Conservation (phyloP, 2,888 invertebrate genomes). For the Macaria notata region DNA sequence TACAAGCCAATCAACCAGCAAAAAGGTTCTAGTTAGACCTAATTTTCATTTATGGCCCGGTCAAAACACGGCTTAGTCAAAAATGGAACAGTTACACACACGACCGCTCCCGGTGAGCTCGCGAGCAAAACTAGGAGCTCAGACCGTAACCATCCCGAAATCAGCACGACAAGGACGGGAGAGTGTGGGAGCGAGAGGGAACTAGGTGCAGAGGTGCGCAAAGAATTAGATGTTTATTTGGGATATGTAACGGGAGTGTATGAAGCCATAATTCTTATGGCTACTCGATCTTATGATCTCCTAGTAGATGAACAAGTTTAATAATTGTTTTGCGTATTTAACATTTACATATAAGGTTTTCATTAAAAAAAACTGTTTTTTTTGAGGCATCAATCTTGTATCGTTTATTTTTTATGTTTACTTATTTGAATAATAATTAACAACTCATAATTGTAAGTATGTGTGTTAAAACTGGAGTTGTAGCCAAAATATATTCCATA, state of each 20-base stretch:
- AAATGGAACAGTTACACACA: constrained; percentile 31
- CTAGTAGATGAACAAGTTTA: constrained; percentile 9
- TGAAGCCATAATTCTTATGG: constrained; percentile 40
- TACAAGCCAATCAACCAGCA: constrained; percentile 21
- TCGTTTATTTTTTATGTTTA: too few species aligned
- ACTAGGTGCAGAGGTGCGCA: constrained; percentile 76
- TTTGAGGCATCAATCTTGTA: too few species aligned
- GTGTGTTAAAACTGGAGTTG: too few species aligned
- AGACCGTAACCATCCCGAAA: constrained; percentile 55
- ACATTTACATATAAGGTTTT: too few species aligned
- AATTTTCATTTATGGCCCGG: constrained; percentile 63
- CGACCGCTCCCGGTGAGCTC: constrained; percentile 56
- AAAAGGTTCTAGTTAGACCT: constrained; percentile 12
- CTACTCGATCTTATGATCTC: constrained; percentile 24
- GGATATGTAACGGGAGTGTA: constrained; percentile 73
- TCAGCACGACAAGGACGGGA: constrained; percentile 51
- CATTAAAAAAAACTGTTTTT: too few species aligned
- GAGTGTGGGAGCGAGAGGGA: constrained; percentile 49
- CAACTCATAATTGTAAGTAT: too few species aligned
- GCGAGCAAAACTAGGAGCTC: constrained; percentile 71
- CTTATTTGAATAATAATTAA: too few species aligned
- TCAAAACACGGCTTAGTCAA: constrained; percentile 62
- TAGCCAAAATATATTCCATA: too few species aligned
- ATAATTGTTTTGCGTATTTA: too few species aligned
- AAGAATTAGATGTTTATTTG: constrained; percentile 81